Conservation (phyloP, 2,113 vertebrate species). For the Pseudonaja textilis region DNA sequence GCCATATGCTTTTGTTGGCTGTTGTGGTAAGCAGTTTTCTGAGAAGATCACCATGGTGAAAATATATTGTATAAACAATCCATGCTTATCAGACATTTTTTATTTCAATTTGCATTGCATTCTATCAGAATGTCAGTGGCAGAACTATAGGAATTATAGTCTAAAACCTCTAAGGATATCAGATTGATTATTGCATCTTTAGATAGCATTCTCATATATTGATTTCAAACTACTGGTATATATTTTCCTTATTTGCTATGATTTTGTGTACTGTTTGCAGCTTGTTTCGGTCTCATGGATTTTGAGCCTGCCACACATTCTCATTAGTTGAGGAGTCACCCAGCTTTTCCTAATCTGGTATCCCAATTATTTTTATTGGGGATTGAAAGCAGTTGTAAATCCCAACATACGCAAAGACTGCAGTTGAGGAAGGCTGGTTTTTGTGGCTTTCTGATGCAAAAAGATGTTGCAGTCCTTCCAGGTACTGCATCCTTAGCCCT, state of each 20-base stretch:
- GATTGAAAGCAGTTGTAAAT: background rate
- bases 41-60: constrained; percentile 49
- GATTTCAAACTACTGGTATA: background rate
- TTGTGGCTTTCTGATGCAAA: background rate
- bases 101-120: background rate
- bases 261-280: background rate
- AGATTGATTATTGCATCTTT: background rate
- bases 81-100: background rate
- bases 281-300: background rate
- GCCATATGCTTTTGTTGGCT: constrained; percentile 51
- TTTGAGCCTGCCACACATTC: background rate
- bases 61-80: constrained; percentile 42
- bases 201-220: background rate
- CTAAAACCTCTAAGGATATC: background rate
- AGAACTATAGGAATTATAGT: background rate
- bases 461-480: background rate
- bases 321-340: background rate
- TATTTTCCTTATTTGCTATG: background rate
- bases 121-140: background rate
- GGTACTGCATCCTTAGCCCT: background rate
- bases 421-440: background rate
- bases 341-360: background rate
- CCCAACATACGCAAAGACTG: background rate
- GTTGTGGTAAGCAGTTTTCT: constrained; percentile 45
- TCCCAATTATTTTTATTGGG: background rate